Base-by-base conservation (phyloP, 2,888 invertebrate species). In the Philopedon plagiatum region DNA sequence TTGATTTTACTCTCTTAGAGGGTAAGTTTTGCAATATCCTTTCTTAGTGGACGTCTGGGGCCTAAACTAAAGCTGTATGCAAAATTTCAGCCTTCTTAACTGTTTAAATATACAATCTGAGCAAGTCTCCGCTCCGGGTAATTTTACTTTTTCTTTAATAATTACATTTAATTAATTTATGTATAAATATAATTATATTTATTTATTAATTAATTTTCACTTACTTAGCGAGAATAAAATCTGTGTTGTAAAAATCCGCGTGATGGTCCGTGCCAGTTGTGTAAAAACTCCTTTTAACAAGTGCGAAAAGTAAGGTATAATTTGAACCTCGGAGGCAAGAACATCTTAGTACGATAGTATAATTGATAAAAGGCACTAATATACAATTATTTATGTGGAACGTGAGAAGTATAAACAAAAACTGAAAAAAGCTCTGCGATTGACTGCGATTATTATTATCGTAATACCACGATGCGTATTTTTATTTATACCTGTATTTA, bases 301-400 rank as follows among this genome's bases (percentile, higher is more conserved):
- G 61, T 61, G 67, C 61, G 51, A 61, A 51, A 51, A 54, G 34
- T 49, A 54, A 60, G 51, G 60, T 68, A 61, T 68, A 68, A 68
- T 68, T 68, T 68, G 39, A 68, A 54, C 60, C 67, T 68, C 61
- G 51, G 60, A 68, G 67, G 67, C 67, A 68, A 68, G 29, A 60
- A 41, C 67, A 61, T 68, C 67, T 37, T 41, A 51, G 32, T 60
- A 34, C 67, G 67, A 68, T 61, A 34, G 58, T 61, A 54, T 61
- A 68, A 68, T 68, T 60, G 67, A 68, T 68, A 68, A 68, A 68
- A 68, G 67, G 51, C 9, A 61, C 60, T 68, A 68, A 67, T 68
- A 60, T 68, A 61, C 67, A 68, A 68, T 68, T 68, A 68, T 61
- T 61, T 68, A 68, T 68, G 67, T 68, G 34, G 67, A 68, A 68